A percentile compares a stretch with the other conserved stretches of the same genome.
Conservation (phyloP, 2,113 vertebrate genomes). For the Lamprotornis superbus region DNA sequence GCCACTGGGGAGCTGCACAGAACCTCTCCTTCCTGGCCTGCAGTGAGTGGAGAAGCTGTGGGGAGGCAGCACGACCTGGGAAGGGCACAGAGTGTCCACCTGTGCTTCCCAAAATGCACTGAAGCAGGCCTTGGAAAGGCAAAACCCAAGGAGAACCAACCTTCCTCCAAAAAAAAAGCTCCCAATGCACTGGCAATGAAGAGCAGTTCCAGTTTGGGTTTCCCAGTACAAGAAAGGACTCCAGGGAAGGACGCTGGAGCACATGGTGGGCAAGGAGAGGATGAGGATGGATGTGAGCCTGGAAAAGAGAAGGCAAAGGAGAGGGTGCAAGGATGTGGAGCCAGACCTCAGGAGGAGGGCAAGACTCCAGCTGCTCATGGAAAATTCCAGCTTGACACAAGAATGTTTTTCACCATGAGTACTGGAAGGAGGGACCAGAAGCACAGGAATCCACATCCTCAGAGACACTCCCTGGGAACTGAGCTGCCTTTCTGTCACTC, state of each 20-base stretch:
- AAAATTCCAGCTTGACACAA: neutral
- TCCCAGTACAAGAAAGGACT: neutral
- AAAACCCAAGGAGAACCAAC: neutral
- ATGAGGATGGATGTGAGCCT: neutral
- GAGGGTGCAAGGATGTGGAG: neutral
- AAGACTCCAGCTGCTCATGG: neutral
- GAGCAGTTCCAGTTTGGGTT: neutral
- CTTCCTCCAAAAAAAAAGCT: neutral
- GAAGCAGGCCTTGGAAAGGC: accelerated
- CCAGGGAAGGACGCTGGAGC: neutral
- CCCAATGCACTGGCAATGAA: neutral
- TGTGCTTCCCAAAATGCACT: neutral
- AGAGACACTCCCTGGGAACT: neutral
- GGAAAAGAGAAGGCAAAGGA: neutral
- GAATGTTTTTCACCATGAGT: accelerated
- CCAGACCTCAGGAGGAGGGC: neutral
- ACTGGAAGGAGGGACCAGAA: neutral
- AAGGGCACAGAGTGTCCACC: neutral
- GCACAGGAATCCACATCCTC: neutral
- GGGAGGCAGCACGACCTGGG: neutral
- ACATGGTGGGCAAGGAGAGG: neutral
- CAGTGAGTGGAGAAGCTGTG: neutral
- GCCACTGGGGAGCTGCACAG: neutral
- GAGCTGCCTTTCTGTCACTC: neutral
- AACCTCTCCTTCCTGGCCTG: neutral